These are phyloP conservation scores for Thaumatotibia leucotreta DNA, from an alignment of 1,140 invertebrate species.

Conservation along the genomic window DNA sequence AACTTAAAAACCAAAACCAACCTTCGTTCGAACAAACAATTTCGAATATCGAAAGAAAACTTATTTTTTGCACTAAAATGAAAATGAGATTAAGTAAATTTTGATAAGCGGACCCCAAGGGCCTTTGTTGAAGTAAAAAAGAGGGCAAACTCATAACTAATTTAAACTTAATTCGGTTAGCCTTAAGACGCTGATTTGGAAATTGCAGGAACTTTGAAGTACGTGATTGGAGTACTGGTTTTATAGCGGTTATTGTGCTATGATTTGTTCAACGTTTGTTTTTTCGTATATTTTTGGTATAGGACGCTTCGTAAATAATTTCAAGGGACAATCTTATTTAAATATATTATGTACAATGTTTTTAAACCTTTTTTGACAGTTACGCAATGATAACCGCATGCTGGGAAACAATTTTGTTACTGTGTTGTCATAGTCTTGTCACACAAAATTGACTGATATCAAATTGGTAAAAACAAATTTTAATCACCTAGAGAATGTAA, in stretches of 20 bases:
- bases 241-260: neutral
- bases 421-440: no score
- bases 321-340: no score
- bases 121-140: constrained; percentile 11
- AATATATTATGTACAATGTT: no score
- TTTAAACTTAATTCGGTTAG: constrained; percentile 12
- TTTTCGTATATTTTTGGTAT: no score
- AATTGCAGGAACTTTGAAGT: neutral
- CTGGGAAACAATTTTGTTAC: no score
- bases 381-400: no score
- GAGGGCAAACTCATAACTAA: constrained; percentile 10
- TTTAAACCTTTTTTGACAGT: no score
- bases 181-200: neutral
- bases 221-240: neutral
- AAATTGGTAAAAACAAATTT: no score
- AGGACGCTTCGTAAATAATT: no score
- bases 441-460: no score
- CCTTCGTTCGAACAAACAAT: neutral
- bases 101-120: neutral
- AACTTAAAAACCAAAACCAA: neutral
- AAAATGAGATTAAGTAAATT: constrained; percentile 10
- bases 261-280: neutral
- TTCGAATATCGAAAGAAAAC: neutral
- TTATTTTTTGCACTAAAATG: constrained; percentile 6
- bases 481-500: no score